Evolutionary conservation across 2,888 invertebrate species (phyloP), one percentile per base, ranked within the genome.

Genomic region (Desoria tigrina): DNA sequence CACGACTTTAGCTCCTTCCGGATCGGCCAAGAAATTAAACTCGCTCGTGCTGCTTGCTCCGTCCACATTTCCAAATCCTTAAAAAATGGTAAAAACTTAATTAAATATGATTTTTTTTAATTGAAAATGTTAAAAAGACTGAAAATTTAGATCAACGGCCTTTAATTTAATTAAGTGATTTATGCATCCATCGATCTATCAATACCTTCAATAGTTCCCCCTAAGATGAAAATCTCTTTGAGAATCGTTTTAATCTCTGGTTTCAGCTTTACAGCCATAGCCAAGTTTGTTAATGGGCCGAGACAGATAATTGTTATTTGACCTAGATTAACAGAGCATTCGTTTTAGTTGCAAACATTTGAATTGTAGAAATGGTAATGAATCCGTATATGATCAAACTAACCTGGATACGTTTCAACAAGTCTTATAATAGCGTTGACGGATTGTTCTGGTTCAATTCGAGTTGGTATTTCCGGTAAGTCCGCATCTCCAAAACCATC

Each of bases 11-110:
- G 83, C 84, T 0, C 84, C 81, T 73, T 84, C 84, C 0, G 84
- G 83, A 73, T 84, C 84, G 61, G 77, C 78, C 59, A 78, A 77
- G 70, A 84, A 84, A 76, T 84, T 84, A 77, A 83, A 85, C 73
- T 84, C 84, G 1, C 81, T 82, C 26, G 79, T 74, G 4, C 77
- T 64, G 1, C 77, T 77, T 18, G 75, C 72, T 1, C 84, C 78
- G 1, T 85, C 84, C 23, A 81, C 79, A 62, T 80, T 80, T 1
- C 80, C 80, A 21, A 76, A 66, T 49, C 77, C 79, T 79, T 67
- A 32, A 18, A 68, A 57, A 42, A 26, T 16, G 11, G 6, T 26
- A 11, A 45, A 16, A 45, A 45, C 4, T 16, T 11, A 45, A 45
- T 45, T 18, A n/a, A 45, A 6, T 16, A 45, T 45, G 9, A 39